Base-by-base conservation (phyloP, 1,140 invertebrate genomes). In the Eulimnadia texana region DNA sequence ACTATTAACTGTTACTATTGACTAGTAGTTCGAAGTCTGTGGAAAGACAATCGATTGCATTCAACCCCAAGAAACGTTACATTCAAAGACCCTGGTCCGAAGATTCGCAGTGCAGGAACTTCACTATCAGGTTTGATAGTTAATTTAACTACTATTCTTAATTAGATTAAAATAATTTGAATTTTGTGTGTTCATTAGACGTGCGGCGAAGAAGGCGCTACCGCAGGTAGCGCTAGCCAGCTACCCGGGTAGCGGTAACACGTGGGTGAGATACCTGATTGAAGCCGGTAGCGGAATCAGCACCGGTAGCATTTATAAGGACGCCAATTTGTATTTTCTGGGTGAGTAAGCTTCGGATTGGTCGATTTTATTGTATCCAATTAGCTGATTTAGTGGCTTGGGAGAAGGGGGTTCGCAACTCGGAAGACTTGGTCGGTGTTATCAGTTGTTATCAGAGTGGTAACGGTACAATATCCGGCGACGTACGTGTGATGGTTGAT, bases 231-330 rank as follows among this genome's bases (percentile, higher is more conserved):
- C 71, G 3, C 65, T 72, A 20, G 69, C 69, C 3, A 71, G 70
- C 25, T 72, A 66, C 59, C 72, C 70, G 9, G 71, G 71, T n/a
- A 70, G 68, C 16, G 72, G 72, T 25, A 73, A 73, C 50, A 72
- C 72, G 0, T 73, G 72, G 72, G 59, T 72, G 9, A 61, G 72
- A 52, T 71, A 69, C 60, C 64, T 73, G 16, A 60, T 73, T 6
- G 69, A 72, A 58, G 65, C 66, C 28, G 63, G 69, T 3, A 68
- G 70, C 9, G 72, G 72, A 49, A 60, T 69, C 50, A 67, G 67
- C 64, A 71, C 70, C 3, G 74, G 74, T 51, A 71, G 69, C 20
- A 61, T 70, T 10, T 72, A 72, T 64, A 64, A 65, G 55, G 70
- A 72, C 50, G 62, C 23, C 25, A 57, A 63, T 42, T 67, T 68